Evolutionary conservation across 2,797 vertebrate species (phyloP).

Genomic region (Babyrousa celebensis): DNA sequence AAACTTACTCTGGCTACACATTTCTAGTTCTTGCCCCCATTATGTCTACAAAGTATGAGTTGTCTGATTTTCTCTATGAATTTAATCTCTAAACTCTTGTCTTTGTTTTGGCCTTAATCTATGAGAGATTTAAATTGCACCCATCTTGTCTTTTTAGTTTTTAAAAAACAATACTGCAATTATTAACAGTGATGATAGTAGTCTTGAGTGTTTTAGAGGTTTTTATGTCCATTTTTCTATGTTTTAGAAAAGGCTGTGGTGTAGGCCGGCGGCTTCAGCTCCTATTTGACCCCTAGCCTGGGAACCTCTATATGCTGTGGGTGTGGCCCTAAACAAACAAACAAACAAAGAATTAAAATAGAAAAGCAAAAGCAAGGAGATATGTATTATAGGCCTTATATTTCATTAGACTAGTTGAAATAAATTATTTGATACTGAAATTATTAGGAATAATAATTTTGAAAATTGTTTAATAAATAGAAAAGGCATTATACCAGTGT

Average conservation of each 20-base stretch:
- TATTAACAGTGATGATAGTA: conserved; percentile 29
- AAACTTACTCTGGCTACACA: not conserved
- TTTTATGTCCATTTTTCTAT: conserved; percentile 29
- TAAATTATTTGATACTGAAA: conserved; percentile 51
- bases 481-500: not conserved
- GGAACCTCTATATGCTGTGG: no score
- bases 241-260: conserved; percentile 55
- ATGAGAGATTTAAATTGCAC: not conserved
- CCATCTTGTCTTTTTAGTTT: conserved; percentile 42
- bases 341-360: no score
- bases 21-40: not conserved
- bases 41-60: not conserved
- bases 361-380: not conserved
- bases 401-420: conserved; percentile 37
- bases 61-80: not conserved
- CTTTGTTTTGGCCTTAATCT: conserved; percentile 18
- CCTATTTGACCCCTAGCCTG: no score
- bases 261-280: no score
- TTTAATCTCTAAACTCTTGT: not conserved
- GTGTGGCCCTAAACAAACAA: no score
- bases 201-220: conserved; percentile 28
- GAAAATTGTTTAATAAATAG: not conserved
- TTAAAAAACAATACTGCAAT: not conserved
- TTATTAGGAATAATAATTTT: conserved; percentile 9
- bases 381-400: not conserved